phyloP scores from a whole-genome alignment of 2,113 vertebrate species.

The Crypturellus undulatus region DNA sequence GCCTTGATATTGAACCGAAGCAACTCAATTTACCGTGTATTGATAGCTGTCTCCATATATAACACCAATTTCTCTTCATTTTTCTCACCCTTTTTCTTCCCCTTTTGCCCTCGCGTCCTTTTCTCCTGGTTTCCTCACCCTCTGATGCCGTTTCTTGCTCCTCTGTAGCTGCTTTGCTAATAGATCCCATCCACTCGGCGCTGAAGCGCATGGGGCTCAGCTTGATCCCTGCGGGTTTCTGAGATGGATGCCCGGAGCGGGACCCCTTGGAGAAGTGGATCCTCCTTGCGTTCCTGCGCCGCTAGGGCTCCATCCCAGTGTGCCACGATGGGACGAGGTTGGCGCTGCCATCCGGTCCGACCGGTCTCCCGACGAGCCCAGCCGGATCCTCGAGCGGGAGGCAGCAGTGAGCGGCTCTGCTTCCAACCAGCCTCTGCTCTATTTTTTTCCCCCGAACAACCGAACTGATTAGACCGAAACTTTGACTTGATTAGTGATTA shows the following conservation, averaged over 20 bases:
- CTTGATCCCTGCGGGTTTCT: too few species aligned
- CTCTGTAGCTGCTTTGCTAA: neutral
- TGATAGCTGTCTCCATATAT: neutral
- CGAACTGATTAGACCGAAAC: conserved; percentile 79
- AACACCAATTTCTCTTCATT: neutral
- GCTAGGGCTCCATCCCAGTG: too few species aligned
- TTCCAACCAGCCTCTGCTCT: conserved; percentile 38
- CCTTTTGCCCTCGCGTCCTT: neutral
- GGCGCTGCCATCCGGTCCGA: too few species aligned
- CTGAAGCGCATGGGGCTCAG: neutral
- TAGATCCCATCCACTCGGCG: too few species aligned
- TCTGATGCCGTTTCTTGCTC: neutral
- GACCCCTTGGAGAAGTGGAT: too few species aligned
- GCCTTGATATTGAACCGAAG: neutral
- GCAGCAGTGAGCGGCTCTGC: neutral
- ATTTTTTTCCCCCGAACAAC: conserved; percentile 63
- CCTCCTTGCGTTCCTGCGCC: too few species aligned
- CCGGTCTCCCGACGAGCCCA: too few species aligned
- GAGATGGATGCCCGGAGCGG: too few species aligned
- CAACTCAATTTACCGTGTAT: neutral
- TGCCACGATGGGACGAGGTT: too few species aligned
- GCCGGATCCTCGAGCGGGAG: neutral
- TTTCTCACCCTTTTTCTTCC: neutral
- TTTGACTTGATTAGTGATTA: conserved; percentile 79
- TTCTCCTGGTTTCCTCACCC: neutral